Evolutionary conservation across 92 coral and sea anemone species (phyloP), one percentile per base, ranked within the genome.

Genomic region (Phenganax marumi): DNA sequence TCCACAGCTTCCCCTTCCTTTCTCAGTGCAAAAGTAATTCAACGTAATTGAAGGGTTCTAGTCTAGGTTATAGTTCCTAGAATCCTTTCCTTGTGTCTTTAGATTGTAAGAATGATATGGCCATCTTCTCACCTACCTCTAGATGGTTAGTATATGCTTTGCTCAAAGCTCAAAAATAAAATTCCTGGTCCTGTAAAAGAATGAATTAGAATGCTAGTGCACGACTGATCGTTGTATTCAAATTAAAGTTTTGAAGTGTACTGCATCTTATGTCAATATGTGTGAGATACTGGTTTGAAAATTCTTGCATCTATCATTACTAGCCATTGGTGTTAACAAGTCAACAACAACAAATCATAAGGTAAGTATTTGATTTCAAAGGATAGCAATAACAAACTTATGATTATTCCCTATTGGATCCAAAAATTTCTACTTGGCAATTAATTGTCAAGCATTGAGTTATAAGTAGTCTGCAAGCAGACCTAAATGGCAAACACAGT

Each of bases 311-410:
- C n/a, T n/a, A n/a, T n/a, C n/a, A n/a, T n/a, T 43, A 7, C 2
- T 63, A 78, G 83, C 47, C 66, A 72, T 78, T 60, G 83, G 83
- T 12, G 18, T 78, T 47, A 61, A 63, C 46, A 39, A 48, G 19
- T 60, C 83, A 12, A 48, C 68, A 65, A 18, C 52, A 78, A 14
- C 17, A 61, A 78, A 61, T 62, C 60, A 48, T 25, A 50, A 25
- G 79, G 79, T 74, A 60, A 39, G 7, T 77, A 77, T 57, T 21
- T 52, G 9, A 23, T n/a, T 26, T 23, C 19, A 11, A 56, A 56
- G 3, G 8, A 1, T 33, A 1, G 5, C 43, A 33, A 33, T 33
- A 1, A 33, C 43, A 33, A 33, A 33, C 2, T 1, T 33, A 33
- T 33, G 43, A 33, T 33, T 2, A 33, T 33, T 33, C 43, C 2